A percentile compares a stretch with the other conserved stretches of the same genome.
These are phyloP conservation scores for Ditylenchus dipsaci DNA, from an alignment of 1,140 invertebrate species.

Conservation along the genomic window DNA sequence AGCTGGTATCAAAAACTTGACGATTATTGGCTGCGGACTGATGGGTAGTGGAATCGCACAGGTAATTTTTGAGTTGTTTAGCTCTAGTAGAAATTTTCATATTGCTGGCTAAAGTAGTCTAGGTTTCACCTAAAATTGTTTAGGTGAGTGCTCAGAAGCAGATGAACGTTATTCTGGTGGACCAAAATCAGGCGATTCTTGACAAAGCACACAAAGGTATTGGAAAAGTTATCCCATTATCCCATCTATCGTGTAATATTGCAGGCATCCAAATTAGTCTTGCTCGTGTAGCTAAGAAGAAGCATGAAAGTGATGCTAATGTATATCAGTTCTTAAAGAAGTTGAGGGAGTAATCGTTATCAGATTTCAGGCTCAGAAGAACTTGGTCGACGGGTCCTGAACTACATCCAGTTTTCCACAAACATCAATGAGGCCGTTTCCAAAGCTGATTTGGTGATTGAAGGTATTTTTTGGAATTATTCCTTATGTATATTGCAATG, in stretches of 20 bases:
- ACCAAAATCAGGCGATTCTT: constrained; percentile 34
- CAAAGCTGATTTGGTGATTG: constrained; percentile 57
- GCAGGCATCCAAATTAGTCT: not conserved
- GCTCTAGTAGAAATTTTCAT: not conserved
- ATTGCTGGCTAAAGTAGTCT: not conserved
- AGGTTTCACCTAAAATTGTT: constrained; percentile 3
- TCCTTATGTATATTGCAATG: no score
- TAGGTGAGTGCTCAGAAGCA: not conserved
- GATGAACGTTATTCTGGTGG: constrained; percentile 28
- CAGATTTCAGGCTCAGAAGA: constrained; percentile 33
- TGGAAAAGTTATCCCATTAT: no score
- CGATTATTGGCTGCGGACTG: constrained; percentile 77
- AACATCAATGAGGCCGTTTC: constrained; percentile 62
- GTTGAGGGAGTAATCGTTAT: not conserved
- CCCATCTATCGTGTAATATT: no score
- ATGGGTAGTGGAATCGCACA: constrained; percentile 86
- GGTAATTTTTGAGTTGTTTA: constrained; percentile 60
- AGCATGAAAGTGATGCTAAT: not conserved
- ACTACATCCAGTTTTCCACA: constrained; percentile 72
- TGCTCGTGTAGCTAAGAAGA: constrained; percentile 3
- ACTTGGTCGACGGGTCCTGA: constrained; percentile 63
- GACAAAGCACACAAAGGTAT: not conserved
- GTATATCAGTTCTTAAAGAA: not conserved
- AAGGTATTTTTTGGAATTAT: constrained; percentile 22
- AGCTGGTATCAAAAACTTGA: constrained; percentile 72